Evolutionary conservation across 92 coral and sea anemone genomes (phyloP).

Genomic region (Actinostola sp.): DNA sequence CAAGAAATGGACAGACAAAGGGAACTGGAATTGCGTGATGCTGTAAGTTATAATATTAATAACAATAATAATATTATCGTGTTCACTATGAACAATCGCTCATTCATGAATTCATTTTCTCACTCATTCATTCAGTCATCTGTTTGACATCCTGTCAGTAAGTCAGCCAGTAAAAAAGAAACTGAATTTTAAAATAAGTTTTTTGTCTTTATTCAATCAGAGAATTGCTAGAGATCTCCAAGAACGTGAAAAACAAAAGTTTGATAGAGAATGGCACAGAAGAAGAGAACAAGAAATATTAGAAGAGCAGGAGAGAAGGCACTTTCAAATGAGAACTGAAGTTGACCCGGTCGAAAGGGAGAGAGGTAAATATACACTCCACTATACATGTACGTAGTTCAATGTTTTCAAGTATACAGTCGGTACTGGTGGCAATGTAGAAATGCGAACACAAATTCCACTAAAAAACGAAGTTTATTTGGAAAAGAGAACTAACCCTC

Average conservation of each 20-base stretch:
- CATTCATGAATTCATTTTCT: not conserved
- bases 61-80: not conserved
- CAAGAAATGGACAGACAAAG: constrained; percentile 6
- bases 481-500: too few relatives aligned
- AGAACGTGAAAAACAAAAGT: constrained; percentile 67
- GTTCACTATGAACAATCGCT: not conserved
- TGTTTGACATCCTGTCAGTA: too few relatives aligned
- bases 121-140: not conserved
- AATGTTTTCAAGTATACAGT: too few relatives aligned
- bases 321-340: constrained; percentile 16
- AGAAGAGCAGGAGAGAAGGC: constrained; percentile 63
- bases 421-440: too few relatives aligned
- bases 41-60: constrained; percentile 32
- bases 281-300: constrained; percentile 60
- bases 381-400: too few relatives aligned
- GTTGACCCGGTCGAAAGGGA: constrained; percentile 1
- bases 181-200: too few relatives aligned
- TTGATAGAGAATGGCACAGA: constrained; percentile 74
- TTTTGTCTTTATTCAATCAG: constrained; percentile 52
- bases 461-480: too few relatives aligned
- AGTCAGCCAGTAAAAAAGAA: too few relatives aligned
- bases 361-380: too few relatives aligned
- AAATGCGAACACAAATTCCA: too few relatives aligned
- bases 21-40: constrained; percentile 19
- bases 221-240: constrained; percentile 77